Base-by-base conservation (phyloP, 2,797 vertebrate species). In the Hydrolagus colliei region DNA sequence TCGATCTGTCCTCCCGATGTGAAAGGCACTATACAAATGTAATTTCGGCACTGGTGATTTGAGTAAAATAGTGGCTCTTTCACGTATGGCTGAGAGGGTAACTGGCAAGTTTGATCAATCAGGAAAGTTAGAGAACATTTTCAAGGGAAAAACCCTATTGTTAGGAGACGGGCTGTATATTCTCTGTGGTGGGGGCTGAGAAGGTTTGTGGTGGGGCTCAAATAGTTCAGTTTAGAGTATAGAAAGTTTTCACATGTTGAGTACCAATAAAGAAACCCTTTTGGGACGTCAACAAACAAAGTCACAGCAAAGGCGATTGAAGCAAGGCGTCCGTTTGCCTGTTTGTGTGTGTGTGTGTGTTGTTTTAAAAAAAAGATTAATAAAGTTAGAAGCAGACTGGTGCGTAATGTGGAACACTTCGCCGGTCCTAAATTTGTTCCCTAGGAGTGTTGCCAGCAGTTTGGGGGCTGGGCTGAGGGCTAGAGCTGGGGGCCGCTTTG, bases 401-500 rank as follows among this genome's bases (percentile, higher is more conserved):
- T 84, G 27, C 13, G 14, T 75, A 41, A 75, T 52, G 14, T 77
- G 75, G 3, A 77, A 16, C 4, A n/a, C 79, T 71, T 82, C 68
- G 62, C 79, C 41, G 9, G 65, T 35, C 79, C 52, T 52, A 52
- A 41, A 84, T 84, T 84, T 71, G 65, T 84, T 71, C 79, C 32
- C 62, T 68, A 4, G 27, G n/a, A 52, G 65, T n/a, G 18, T 52
- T 84, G 79, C 32, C 92, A 91, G 91, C 88, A 88, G 89, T 91
- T 90, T 91, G n/a, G 65, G 41, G 32, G 79, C 9, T 68, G 79
- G 79, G 16, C 78, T 67, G 27, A 91, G 89, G 79, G 16, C 78
- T 67, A 16, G 92, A 89, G 91, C 91, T 91, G 91, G 92, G 90
- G 92, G 92, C 92, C 92, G 91, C 91, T 88, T 86, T 90, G 91